Evolutionary conservation across 1,140 invertebrate genomes (phyloP), one percentile per base, ranked within the genome.

Genomic region (Holcopasites calliopsidis): DNA sequence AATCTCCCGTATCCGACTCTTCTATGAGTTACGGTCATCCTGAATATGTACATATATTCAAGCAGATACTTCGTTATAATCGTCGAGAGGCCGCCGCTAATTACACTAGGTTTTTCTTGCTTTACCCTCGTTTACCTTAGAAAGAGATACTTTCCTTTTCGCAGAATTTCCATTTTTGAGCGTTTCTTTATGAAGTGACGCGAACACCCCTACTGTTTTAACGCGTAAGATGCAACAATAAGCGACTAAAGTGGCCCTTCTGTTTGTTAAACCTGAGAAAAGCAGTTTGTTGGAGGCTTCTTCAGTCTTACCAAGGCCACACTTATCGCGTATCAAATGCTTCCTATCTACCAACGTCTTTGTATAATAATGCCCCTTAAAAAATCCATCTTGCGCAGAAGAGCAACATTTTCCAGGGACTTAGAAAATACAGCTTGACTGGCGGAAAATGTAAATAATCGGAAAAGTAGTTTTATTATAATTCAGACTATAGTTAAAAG

Each of bases 11-110:
- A n/a, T n/a, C n/a, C n/a, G n/a, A n/a, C n/a, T n/a, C n/a, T n/a
- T n/a, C n/a, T n/a, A n/a, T n/a, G n/a, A n/a, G n/a, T n/a, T 54
- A 16, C 4, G 13, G 5, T 2, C 18, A n/a, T 28, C n/a, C n/a
- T n/a, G n/a, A n/a, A 42, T 11, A 7, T 18, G 10, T 18, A 5
- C 33, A 10, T 35, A 68, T n/a, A 44, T 38, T 31, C 10, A 4
- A 11, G 10, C 3, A 13, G 21, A 18, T 49, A 68, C 72, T 75
- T 73, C 23, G 61, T 65, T 65, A 65, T 49, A 49, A 54, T 65
- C 61, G 49, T 16, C 47, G 28, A 23, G 61, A 73, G 60, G 40
- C 64, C 65, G 13, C 18, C 40, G 68, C 72, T 74, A 69, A 75
- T 75, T 75, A 69, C 64, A 13, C 33, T 16, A 23, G 26, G 21